A percentile compares a stretch with the other conserved stretches of the same genome.
These are phyloP conservation scores for Poecilia latipinna DNA, from an alignment of 2,113 vertebrate genomes.

Conservation along the genomic window DNA sequence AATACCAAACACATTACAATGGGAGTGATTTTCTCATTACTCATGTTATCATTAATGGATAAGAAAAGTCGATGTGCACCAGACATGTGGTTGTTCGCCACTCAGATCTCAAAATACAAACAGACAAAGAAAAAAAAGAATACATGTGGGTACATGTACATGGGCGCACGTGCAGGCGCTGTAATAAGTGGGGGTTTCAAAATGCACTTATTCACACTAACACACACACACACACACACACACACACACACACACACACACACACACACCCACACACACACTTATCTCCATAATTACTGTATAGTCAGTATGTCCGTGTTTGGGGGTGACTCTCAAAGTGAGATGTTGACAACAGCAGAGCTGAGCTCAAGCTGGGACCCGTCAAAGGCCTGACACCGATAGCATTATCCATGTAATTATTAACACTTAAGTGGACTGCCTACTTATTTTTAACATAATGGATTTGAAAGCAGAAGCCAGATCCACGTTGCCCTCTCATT, in stretches of 20 bases:
- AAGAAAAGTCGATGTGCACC: constrained; percentile 51
- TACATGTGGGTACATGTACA: constrained; percentile 11
- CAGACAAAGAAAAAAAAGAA: constrained; percentile 4
- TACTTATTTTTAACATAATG: constrained; percentile 67
- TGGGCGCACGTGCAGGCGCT: constrained; percentile 15
- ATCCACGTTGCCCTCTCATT: constrained; percentile 37
- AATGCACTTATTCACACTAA: not conserved
- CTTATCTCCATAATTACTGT: constrained; percentile 78
- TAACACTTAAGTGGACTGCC: constrained; percentile 71
- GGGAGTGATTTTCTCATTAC: constrained; percentile 47
- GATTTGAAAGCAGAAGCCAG: constrained; percentile 48
- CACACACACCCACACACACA: constrained; percentile 29
- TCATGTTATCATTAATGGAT: constrained; percentile 57
- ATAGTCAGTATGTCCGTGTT: constrained; percentile 71
- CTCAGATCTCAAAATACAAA: constrained; percentile 28
- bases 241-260: no score
- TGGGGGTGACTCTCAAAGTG: constrained; percentile 69
- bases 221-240: constrained; percentile 23
- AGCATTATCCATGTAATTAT: constrained; percentile 74
- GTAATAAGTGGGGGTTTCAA: constrained; percentile 8
- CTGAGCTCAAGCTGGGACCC: constrained; percentile 67
- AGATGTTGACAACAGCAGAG: constrained; percentile 71
- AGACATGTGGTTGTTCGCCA: constrained; percentile 26
- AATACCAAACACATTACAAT: constrained; percentile 49
- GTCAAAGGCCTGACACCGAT: constrained; percentile 75